Evolutionary conservation across 2,888 invertebrate species (phyloP), one percentile per base, ranked within the genome.

Genomic region (Fragum fragum): DNA sequence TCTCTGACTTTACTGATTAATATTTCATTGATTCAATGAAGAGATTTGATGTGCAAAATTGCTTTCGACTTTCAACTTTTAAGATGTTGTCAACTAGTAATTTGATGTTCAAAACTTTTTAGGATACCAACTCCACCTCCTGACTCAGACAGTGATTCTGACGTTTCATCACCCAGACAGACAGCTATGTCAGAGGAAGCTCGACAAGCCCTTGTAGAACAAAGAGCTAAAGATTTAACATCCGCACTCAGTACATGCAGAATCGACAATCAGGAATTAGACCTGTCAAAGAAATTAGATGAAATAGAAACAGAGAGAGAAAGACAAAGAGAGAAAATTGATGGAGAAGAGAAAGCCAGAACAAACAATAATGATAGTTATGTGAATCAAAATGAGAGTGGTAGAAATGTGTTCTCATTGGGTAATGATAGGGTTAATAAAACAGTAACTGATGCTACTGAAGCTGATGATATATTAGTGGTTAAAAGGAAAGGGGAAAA

Each of bases 341-440:
- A 77, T 75, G 26, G 79, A 6, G 79, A 79, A 36, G 63, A 52
- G 52, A 53, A 69, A 71, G 55, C 57, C 0, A 53, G 29, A 55
- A 66, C 61, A 57, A 79, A 76, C 57, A 73, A 76, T 23, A 85
- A 81, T 77, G 79, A 81, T 47, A 70, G 76, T 71, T 74, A 72
- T 57, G 57, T 76, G 28, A 75, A 79, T 57, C 85, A 69, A 32
- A 73, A 80, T 69, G 77, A 69, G 26, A 77, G 71, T 28, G 77
- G 70, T 75, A 72, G 57, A 39, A 72, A 66, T 73, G 80, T 80
- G 75, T 55, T 71, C 9, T 16, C 18, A 21, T 23, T 1, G 7
- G 55, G 57, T 47, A n/a, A 61, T 18, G 32, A 39, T 42, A 32
- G 18, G 5, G 11, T 21, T n/a, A 23, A 23, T 16, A 59, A 47